These are phyloP conservation scores for Sclerurus mexicanus DNA, from an alignment of 2,113 vertebrate species.

Conservation along the genomic window DNA sequence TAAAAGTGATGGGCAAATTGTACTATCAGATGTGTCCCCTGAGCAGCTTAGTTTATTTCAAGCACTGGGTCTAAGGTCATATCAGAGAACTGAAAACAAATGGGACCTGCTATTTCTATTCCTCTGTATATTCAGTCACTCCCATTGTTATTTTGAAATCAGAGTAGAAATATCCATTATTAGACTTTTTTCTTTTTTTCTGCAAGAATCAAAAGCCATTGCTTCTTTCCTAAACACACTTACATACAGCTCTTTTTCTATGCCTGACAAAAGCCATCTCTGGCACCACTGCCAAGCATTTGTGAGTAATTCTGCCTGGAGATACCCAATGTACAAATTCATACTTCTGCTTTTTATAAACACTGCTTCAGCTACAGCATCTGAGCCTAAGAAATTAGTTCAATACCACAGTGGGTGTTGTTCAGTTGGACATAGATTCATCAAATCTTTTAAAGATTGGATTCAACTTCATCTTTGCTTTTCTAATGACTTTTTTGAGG, in stretches of 20 bases:
- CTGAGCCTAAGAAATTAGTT: constrained; percentile 18
- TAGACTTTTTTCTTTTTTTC: neutral
- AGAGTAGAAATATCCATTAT: neutral
- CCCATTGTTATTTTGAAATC: constrained; percentile 4
- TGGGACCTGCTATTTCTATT: neutral
- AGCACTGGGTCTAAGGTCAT: constrained; percentile 30
- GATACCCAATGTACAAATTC: neutral
- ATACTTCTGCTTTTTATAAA: constrained; percentile 28
- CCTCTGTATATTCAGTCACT: neutral
- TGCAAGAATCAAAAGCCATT: neutral
- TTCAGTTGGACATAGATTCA: neutral
- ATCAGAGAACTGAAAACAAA: constrained; percentile 53
- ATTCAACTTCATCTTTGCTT: neutral
- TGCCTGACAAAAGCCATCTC: neutral
- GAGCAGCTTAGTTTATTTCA: constrained; percentile 23
- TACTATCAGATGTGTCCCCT: neutral
- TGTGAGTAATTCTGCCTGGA: constrained; percentile 11
- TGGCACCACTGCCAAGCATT: neutral
- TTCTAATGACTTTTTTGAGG: neutral
- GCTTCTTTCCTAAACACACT: neutral
- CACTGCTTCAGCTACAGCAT: neutral
- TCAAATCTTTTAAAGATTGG: neutral
- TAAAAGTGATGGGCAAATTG: constrained; percentile 24
- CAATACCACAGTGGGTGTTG: neutral
- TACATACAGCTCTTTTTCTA: neutral